Percentiles rank a stretch among this genome's conserved stretches.
Evolutionary conservation across 2,797 vertebrate species (phyloP).

Genomic region (Chloroceryle amazona): DNA sequence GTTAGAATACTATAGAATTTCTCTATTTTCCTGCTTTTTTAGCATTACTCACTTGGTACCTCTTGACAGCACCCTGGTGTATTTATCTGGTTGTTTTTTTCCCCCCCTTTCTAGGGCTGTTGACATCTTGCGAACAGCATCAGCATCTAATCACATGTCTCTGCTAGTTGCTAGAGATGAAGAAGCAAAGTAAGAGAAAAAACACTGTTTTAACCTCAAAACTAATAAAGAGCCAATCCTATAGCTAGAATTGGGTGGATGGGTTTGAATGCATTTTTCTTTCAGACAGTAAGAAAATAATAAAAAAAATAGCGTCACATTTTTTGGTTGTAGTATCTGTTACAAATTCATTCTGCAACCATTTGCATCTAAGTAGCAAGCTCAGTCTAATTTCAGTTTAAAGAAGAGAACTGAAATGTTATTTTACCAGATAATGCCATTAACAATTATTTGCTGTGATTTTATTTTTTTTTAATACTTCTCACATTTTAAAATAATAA

Average conservation of each 20-base stretch:
- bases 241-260: neutral
- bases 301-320: neutral
- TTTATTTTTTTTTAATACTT: neutral
- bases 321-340: neutral
- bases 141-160: conserved; percentile 88
- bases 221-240: neutral
- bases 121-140: conserved; percentile 88
- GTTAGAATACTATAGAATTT: neutral
- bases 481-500: neutral
- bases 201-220: neutral
- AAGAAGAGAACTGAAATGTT: neutral
- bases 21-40: neutral
- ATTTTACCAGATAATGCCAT: neutral
- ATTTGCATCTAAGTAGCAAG: neutral
- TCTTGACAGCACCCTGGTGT: neutral
- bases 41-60: neutral
- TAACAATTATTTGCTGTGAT: neutral
- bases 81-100: neutral
- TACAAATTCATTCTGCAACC: neutral
- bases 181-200: conserved; percentile 84
- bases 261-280: neutral
- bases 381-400: neutral
- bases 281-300: neutral
- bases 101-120: conserved; percentile 82
- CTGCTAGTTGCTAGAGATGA: conserved; percentile 87